These are phyloP conservation scores for Micropoecilia bifurca DNA, from an alignment of 2,797 vertebrate genomes.

Conservation along the genomic window DNA sequence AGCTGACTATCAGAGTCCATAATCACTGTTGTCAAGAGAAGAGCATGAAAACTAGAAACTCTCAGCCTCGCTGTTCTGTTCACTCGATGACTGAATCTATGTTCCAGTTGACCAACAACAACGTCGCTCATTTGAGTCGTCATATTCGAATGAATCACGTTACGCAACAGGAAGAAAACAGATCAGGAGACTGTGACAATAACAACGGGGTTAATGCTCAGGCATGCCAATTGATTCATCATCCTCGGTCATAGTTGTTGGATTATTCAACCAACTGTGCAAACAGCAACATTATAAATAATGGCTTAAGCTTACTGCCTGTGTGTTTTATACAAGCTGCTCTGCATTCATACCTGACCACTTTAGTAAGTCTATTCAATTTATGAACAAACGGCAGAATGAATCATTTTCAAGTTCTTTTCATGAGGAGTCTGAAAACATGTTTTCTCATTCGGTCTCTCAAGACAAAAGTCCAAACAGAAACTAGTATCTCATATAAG, in stretches of 20 bases:
- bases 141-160: slow-evolving; percentile 54
- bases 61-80: slow-evolving; percentile 41
- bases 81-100: slow-evolving; percentile 39
- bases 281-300: slow-evolving; percentile 30
- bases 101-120: slow-evolving; percentile 50
- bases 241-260: slow-evolving; percentile 31
- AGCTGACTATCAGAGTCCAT: slow-evolving; percentile 58
- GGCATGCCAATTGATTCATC: slow-evolving; percentile 47
- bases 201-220: slow-evolving; percentile 48
- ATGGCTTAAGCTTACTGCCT: slow-evolving; percentile 24
- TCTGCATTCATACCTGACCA: slow-evolving; percentile 19
- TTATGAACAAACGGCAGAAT: slow-evolving; percentile 27
- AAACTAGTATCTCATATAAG: background rate
- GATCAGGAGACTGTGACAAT: slow-evolving; percentile 40
- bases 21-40: slow-evolving; percentile 57
- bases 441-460: slow-evolving; percentile 28
- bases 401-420: slow-evolving; percentile 30
- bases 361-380: slow-evolving; percentile 5
- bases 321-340: slow-evolving; percentile 25
- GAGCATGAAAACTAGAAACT: slow-evolving; percentile 46
- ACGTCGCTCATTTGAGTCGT: slow-evolving; percentile 45
- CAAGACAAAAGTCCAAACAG: slow-evolving; percentile 18
- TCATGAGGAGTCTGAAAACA: slow-evolving; percentile 32
- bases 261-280: slow-evolving; percentile 33
- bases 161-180: slow-evolving; percentile 57